Percentiles rank a stretch among this genome's conserved stretches.
Evolutionary conservation across 2,888 invertebrate genomes (phyloP).

Genomic region (Tetragonula carbonaria): DNA sequence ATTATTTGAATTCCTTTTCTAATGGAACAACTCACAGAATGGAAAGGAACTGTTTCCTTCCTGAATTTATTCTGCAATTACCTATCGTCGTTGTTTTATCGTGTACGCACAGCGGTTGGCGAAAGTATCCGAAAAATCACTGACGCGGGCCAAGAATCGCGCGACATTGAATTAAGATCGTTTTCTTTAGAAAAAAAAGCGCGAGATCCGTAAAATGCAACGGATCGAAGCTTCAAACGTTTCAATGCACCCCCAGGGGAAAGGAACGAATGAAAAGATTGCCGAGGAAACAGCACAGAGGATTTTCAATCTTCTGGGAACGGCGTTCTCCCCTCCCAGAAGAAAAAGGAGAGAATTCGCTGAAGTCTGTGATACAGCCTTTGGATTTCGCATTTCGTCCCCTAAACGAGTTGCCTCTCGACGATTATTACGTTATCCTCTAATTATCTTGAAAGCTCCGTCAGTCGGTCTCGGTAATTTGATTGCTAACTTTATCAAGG

Average conservation of each 20-base stretch:
- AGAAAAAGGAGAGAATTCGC: neutral
- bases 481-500: slow-evolving; percentile 11
- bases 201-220: too few species aligned
- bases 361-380: slow-evolving; percentile 17
- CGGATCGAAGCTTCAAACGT: neutral
- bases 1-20: too few species aligned
- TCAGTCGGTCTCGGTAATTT: slow-evolving; percentile 4
- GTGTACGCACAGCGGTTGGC: too few species aligned
- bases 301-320: slow-evolving; percentile 5
- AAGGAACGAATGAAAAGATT: neutral
- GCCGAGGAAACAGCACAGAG: slow-evolving; percentile 1
- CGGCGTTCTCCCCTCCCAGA: slow-evolving; percentile 17
- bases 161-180: too few species aligned
- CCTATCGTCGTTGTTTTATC: too few species aligned
- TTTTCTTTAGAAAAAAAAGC: too few species aligned
- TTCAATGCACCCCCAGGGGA: neutral
- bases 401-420: slow-evolving; percentile 12
- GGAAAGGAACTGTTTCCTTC: too few species aligned
- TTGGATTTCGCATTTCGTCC: slow-evolving; percentile 5
- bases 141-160: too few species aligned
- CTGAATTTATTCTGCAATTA: too few species aligned
- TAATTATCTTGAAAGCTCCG: slow-evolving; percentile 15
- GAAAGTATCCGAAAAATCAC: too few species aligned
- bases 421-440: slow-evolving; percentile 18
- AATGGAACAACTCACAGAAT: too few species aligned